Evolutionary conservation across 1,140 invertebrate genomes (phyloP), one percentile per base, ranked within the genome.

Genomic region (Xylocopa sonorina): DNA sequence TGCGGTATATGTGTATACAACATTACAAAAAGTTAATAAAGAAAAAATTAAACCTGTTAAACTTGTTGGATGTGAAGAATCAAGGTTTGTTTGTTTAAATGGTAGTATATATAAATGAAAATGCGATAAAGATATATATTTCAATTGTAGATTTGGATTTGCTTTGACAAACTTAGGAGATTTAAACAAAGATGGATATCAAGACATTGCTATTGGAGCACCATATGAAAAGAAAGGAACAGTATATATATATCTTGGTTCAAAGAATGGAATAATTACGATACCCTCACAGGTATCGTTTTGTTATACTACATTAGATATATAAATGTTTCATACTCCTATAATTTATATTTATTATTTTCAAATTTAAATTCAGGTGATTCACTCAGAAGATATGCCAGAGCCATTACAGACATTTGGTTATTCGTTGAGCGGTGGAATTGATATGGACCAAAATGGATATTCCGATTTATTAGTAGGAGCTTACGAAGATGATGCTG

Each of bases 401-500:
- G 80, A 88, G 12, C 89, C 94, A 57, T 90, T 97, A 58, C 93
- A 90, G 73, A 98, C 97, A 0, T 97, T 99, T 87, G 98, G 98
- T 7, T 97, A 98, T 90, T 97, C 98, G 0, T 92, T 99, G 24
- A 96, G 96, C 81, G 98, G 97, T 71, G 97, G 97, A 46, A 93
- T 97, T 14, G 98, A 99, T 93, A 94, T 99, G 88, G 98, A 99
- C 92, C 92, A 94, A 27, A 99, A 99, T 92, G 96, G 96, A 18
- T 99, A 99, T 93, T 97, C 98, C 0, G 98, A 99, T 94, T 93
- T 99, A 78, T 93, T 98, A 27, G 94, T 98, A 38, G 98, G 98
- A 68, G 97, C 98, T 34, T 98, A 97, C 91, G 97, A 97, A 88
- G 94, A 95, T 81, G 96, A 97, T 88, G 93, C 94, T 60, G 95